Base-by-base conservation (phyloP, 2,113 vertebrate genomes). In the Trichomycterus rosablanca region DNA sequence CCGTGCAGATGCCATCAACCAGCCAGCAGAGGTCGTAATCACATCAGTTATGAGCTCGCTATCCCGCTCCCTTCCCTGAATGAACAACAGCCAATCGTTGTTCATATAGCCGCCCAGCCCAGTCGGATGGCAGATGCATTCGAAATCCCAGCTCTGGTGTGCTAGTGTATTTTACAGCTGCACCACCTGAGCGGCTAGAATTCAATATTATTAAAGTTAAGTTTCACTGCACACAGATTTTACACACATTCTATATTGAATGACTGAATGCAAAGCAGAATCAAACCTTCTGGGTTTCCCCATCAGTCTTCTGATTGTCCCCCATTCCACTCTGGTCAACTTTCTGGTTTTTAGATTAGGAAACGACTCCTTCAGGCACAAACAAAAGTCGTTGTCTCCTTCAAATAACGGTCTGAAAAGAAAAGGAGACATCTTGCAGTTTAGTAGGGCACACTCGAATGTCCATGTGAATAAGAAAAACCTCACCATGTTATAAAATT, bases 371-470 rank as follows among this genome's bases (percentile, higher is more conserved):
- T 97, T 98, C 70, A 99, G 85, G 79, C 96, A 99, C 43, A 99
- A 84, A 80, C 96, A 99, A 83, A 99, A 99, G 71, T 99, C 96
- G 83, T 99, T 99, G 86, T 99, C 96, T 1, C 96, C 96, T 80
- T 99, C 95, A 86, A 99, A 99, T 51, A 99, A 87, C 1, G 95
- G 95, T 66, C 96, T 99, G 80, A 94, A 86, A 96, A 92, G 11
- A 52, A 30, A 39, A 24, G 10, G 22, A 5, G 11, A 48, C 7
- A 43, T 7, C 30, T 11, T 50, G 4, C 30, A n/a, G 26, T 11
- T 10, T 11, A 11, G 11, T 37, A 3, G 11, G 34, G 34, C 11
- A 30, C 26, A 30, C 3, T n/a, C n/a, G n/a, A n/a, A n/a, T n/a
- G n/a, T n/a, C n/a, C n/a, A n/a, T n/a, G n/a, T n/a, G n/a, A n/a